These are phyloP conservation scores for Galeruca laticollis DNA, from an alignment of 2,888 invertebrate genomes.

Conservation along the genomic window DNA sequence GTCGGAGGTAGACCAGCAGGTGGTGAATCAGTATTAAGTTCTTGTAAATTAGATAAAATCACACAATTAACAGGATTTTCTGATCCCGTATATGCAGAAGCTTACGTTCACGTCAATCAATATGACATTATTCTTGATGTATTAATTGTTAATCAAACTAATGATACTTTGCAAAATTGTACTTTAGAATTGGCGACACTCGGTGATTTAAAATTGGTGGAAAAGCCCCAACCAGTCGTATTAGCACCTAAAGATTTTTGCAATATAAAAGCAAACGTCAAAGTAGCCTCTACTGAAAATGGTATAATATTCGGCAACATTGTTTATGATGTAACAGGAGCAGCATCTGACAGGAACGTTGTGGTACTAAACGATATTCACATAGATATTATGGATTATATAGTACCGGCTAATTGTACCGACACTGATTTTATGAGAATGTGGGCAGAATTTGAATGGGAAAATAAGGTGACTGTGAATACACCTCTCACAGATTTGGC, in stretches of 20 bases:
- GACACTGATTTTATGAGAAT: conserved; percentile 98
- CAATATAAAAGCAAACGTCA: conserved; percentile 98
- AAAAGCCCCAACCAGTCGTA: conserved; percentile 95
- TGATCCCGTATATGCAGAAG: conserved; percentile 99
- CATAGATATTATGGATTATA: conserved; percentile 99
- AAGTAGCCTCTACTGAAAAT: conserved; percentile 99
- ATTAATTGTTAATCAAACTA: conserved; percentile 97
- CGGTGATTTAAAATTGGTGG: conserved; percentile 97
- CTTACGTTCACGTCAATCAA: conserved; percentile 99
- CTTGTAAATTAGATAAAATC: conserved; percentile 74
- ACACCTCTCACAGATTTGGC: conserved; percentile 93
- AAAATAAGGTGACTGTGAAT: conserved; percentile 95
- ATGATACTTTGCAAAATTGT: conserved; percentile 97
- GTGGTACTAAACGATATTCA: conserved; percentile 99
- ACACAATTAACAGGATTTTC: conserved; percentile 97
- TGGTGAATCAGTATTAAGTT: conserved; percentile 47
- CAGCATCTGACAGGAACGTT: conserved; percentile 93
- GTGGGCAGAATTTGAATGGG: conserved; percentile 99
- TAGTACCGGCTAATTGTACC: conserved; percentile 92
- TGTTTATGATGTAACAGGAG: conserved; percentile 96
- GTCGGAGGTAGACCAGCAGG: conserved; percentile 71
- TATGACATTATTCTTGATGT: conserved; percentile 99
- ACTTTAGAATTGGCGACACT: conserved; percentile 97
- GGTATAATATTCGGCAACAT: conserved; percentile 99
- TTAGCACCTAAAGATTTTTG: conserved; percentile 97